phyloP scores from a whole-genome alignment of 2,113 vertebrate genomes.

The Cairina moschata region DNA sequence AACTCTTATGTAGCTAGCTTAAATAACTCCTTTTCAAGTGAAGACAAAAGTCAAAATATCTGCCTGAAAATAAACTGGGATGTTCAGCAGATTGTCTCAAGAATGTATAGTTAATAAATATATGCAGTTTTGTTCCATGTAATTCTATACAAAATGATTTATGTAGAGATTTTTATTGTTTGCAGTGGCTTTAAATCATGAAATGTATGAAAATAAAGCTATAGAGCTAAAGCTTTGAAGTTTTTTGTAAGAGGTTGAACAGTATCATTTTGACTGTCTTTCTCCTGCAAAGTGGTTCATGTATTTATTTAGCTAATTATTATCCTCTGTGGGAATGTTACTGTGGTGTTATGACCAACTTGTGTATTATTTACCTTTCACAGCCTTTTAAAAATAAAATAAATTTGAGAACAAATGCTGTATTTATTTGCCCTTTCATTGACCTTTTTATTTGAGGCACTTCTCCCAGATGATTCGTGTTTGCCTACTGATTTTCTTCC shows the following conservation, averaged over 20 bases:
- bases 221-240: neutral
- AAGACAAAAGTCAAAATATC: neutral
- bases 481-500: conserved; percentile 17
- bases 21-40: fast-evolving
- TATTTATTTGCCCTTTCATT: conserved; percentile 4
- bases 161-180: neutral
- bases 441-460: conserved; percentile 20
- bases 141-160: neutral
- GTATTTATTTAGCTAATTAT: neutral
- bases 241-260: neutral
- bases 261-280: neutral
- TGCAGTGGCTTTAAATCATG: neutral
- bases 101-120: neutral
- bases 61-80: neutral
- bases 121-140: neutral
- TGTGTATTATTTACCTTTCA: neutral
- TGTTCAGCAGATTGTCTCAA: neutral
- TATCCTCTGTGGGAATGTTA: neutral
- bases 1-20: neutral
- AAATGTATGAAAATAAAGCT: neutral
- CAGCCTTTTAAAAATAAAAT: neutral
- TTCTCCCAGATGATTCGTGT: neutral
- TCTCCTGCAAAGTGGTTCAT: neutral
- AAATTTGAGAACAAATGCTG: neutral
- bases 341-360: neutral